Evolutionary conservation across 2,113 vertebrate species (phyloP).

Genomic region (Burhinus oedicnemus): DNA sequence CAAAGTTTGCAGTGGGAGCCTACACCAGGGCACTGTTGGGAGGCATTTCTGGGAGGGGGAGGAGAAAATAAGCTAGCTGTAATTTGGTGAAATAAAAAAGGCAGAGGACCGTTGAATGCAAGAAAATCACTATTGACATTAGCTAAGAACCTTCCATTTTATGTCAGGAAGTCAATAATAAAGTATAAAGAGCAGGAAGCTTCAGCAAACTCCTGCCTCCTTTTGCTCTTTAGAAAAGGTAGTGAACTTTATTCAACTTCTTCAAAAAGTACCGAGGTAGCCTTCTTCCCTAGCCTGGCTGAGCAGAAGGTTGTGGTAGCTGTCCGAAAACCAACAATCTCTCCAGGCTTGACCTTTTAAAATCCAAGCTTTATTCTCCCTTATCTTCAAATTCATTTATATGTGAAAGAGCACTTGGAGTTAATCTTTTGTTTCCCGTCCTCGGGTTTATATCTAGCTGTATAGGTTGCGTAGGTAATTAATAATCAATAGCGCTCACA

Average conservation of each 20-base stretch:
- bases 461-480: background rate
- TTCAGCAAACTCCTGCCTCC: background rate
- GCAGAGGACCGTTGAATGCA: accelerated
- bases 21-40: background rate
- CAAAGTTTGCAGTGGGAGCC: background rate
- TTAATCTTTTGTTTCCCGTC: background rate
- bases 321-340: conserved; percentile 8
- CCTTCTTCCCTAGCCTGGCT: background rate
- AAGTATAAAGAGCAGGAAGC: background rate
- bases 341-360: conserved; percentile 22
- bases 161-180: background rate
- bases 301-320: background rate
- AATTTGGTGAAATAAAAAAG: background rate
- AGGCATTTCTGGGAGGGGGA: background rate
- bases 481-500: background rate
- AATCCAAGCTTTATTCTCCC: background rate
- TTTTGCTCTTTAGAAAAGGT: conserved; percentile 28
- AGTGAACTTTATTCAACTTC: conserved; percentile 11
- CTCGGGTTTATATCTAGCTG: background rate
- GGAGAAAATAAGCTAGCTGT: background rate
- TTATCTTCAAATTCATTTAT: background rate
- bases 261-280: background rate
- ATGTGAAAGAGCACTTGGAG: background rate
- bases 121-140: background rate
- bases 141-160: background rate